Conservation (phyloP, 2,113 vertebrate genomes). For the Pelecanus crispus region DNA sequence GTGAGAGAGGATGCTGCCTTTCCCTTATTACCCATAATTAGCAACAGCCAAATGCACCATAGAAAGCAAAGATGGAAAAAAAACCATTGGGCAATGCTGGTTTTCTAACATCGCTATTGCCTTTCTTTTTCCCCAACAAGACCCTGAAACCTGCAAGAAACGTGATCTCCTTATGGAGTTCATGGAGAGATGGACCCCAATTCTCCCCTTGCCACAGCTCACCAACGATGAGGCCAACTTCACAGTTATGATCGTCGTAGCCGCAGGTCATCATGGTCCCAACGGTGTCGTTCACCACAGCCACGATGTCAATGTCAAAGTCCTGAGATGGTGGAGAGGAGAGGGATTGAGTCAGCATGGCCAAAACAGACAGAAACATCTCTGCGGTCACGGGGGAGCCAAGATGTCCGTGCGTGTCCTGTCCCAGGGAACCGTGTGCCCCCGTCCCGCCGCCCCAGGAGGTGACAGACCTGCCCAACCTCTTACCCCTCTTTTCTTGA, state of each 20-base stretch:
- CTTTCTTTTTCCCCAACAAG: neutral
- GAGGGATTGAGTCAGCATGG: neutral
- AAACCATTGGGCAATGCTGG: rapidly evolving
- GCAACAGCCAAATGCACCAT: neutral
- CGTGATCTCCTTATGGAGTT: neutral
- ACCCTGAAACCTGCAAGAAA: neutral
- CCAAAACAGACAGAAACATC: rapidly evolving
- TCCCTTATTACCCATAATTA: neutral
- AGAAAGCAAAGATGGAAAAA: neutral
- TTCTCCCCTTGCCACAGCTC: slow-evolving; percentile 17
- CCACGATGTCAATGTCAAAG: slow-evolving; percentile 92
- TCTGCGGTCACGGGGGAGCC: rapidly evolving
- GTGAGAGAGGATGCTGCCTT: neutral
- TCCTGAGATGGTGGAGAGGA: slow-evolving; percentile 72
- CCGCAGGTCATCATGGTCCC: slow-evolving; percentile 99
- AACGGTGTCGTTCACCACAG: slow-evolving; percentile 94
- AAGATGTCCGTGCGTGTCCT: rapidly evolving
- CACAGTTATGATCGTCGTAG: slow-evolving; percentile 93
- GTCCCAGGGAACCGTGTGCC: rapidly evolving
- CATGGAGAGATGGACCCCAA: neutral
- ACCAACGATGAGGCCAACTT: slow-evolving; percentile 96
- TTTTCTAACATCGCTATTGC: neutral
- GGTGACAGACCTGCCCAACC: neutral
- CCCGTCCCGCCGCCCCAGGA: neutral
- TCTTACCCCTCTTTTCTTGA: slow-evolving; percentile 88